Percentiles rank a stretch among this genome's conserved stretches.
Conservation (phyloP, 2,797 vertebrate genomes). For the Sebastes hopkinsi region DNA sequence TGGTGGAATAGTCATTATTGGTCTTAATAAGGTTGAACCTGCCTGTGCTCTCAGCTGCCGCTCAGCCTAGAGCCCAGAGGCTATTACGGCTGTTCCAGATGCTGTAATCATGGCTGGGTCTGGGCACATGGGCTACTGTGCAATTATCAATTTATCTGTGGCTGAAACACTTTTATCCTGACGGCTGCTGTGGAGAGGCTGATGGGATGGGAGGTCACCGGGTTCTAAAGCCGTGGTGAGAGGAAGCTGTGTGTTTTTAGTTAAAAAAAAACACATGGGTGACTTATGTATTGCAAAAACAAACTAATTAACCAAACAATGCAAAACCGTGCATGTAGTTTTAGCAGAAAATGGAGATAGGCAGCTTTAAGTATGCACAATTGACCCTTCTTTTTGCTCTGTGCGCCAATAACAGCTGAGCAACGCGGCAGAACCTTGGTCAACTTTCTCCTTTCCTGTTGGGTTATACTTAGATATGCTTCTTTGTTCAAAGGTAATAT, state of each 20-base stretch:
- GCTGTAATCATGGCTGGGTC: conserved; percentile 46
- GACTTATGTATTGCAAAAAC: not conserved
- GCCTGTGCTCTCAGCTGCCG: conserved; percentile 36
- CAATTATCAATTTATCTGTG: conserved; percentile 58
- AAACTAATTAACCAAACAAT: not conserved
- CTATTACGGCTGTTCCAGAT: conserved; percentile 52
- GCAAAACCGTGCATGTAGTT: not conserved
- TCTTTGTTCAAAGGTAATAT: too few species aligned
- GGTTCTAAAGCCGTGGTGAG: not conserved
- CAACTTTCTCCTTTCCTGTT: too few species aligned
- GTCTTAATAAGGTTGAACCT: conserved; percentile 47
- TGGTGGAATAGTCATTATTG: conserved; percentile 42
- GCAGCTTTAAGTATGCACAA: not conserved
- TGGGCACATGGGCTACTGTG: conserved; percentile 14
- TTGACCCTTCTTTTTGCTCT: too few species aligned
- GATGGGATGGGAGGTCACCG: not conserved
- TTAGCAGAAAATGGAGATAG: not conserved
- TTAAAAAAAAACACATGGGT: not conserved
- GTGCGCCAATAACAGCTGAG: too few species aligned
- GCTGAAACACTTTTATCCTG: conserved; percentile 35
- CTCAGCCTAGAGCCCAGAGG: conserved; percentile 34
- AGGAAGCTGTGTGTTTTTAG: not conserved
- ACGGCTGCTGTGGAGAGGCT: conserved; percentile 2
- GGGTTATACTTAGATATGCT: too few species aligned
- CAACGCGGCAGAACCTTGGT: too few species aligned